Conservation (phyloP, 2,113 vertebrate species). For the Henicopernis longicauda region DNA sequence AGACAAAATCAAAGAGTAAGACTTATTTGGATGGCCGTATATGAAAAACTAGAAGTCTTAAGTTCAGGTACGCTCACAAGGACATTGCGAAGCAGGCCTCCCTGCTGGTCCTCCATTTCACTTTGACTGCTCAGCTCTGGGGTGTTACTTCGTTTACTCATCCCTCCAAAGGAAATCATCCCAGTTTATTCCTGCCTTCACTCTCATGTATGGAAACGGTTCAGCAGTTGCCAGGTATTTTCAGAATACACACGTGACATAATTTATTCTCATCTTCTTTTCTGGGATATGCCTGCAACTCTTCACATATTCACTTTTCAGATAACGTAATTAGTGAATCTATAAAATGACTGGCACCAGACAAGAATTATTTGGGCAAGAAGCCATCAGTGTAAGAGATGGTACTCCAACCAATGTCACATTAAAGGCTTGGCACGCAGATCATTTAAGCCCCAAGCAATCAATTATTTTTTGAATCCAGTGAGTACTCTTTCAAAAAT, state of each 20-base stretch:
- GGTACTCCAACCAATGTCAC: not conserved
- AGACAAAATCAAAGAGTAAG: not conserved
- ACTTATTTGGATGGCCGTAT: not conserved
- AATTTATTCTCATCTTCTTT: not conserved
- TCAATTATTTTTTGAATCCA: conserved; percentile 28
- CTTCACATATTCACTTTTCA: not conserved
- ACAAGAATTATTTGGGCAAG: conserved; percentile 15
- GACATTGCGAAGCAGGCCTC: not conserved
- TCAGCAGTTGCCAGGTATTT: not conserved
- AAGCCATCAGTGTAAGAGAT: conserved; percentile 15
- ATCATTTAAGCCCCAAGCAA: conserved; percentile 5
- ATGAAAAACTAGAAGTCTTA: not conserved
- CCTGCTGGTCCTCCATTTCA: not conserved
- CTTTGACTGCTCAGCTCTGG: not conserved
- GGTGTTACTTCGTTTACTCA: not conserved
- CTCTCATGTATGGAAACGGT: not conserved
- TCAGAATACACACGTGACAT: not conserved
- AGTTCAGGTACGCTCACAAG: not conserved
- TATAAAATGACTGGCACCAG: conserved; percentile 30
- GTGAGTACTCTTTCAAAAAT: not conserved
- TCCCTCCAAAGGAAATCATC: not conserved
- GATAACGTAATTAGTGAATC: conserved; percentile 7
- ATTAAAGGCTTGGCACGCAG: not conserved
- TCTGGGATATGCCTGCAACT: not conserved
- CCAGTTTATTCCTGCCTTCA: not conserved